These are phyloP conservation scores for Lasioglossum lativentre DNA, from an alignment of 2,888 invertebrate species.

Conservation along the genomic window DNA sequence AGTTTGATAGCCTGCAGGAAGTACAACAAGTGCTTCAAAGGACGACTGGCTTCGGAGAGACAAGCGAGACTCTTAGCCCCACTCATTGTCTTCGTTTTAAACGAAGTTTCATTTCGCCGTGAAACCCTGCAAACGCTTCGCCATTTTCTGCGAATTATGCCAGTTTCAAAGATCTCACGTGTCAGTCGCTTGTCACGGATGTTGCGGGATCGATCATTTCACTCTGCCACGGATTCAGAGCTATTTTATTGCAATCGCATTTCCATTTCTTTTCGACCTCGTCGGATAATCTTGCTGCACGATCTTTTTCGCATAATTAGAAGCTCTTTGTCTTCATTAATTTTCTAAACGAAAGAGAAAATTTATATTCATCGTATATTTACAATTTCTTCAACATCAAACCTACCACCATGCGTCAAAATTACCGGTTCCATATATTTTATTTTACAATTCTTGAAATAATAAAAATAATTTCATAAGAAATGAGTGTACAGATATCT, in stretches of 20 bases:
- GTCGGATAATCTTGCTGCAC: not conserved
- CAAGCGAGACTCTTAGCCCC: conserved; percentile 9
- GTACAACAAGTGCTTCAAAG: conserved; percentile 23
- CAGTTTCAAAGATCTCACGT: not conserved
- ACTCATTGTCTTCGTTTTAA: not conserved
- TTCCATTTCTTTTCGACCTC: not conserved
- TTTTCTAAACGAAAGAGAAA: not conserved
- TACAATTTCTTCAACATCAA: not conserved
- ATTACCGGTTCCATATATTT: too few relatives aligned
- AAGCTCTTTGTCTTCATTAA: too few relatives aligned
- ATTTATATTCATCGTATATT: not conserved
- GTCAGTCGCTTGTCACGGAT: not conserved
- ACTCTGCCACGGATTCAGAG: not conserved
- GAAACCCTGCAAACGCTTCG: not conserved
- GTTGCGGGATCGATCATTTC: not conserved
- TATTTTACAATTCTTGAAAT: too few relatives aligned
- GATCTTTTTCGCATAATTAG: not conserved
- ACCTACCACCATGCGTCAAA: too few relatives aligned
- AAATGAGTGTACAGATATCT: too few relatives aligned
- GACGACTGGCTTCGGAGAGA: not conserved
- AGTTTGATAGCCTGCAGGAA: conserved; percentile 51
- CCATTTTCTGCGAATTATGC: not conserved
- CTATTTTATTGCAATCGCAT: not conserved
- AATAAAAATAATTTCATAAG: too few relatives aligned
- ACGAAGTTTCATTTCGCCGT: not conserved